Base-by-base conservation (phyloP, 2,797 vertebrate genomes). In the Scomberomorus guttatus region DNA sequence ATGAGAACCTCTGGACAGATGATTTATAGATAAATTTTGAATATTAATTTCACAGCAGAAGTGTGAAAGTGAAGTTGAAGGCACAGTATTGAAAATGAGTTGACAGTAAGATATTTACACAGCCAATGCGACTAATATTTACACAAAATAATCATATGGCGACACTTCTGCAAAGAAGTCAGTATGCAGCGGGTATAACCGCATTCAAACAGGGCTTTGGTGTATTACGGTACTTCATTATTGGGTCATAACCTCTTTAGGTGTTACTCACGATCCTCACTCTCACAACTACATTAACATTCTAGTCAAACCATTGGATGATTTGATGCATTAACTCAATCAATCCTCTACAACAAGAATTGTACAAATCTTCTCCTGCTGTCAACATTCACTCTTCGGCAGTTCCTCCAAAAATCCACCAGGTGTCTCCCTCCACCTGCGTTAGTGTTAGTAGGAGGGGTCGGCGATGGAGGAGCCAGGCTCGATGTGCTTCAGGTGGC, bases 401-500 rank as follows among this genome's bases (percentile, higher is more conserved):
- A 87, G 85, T 87, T 83, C 70, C 76, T 81, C 67, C 52, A 32
- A 24, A 17, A 0, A 27, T 68, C 93, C 94, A 94, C 71, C 78
- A 89, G 94, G 77, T 77, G 94, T 93, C 87, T 61, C 89, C 73
- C 82, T 79, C 70, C 65, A 25, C 75, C 91, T 91, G 93, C 92
- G 91, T 74, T 75, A 90, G 75, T 65, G 94, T 89, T 93, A 96
- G 89, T 92, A 96, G 39, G 83, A 82, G 63, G 79, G 50, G 5
- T 90, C 51, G 1, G 94, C 72, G 0, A 93, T 61, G 0, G 89
- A 69, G 18, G 91, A 84, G 79, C 92, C 91, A 0, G 93, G 93
- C 89, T 98, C 95, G 46, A 98, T 96, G 87, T 97, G 96, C 77
- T 96, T 96, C 71, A 99, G 94, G 15, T 99, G 98, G 90, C 98